phyloP scores from a whole-genome alignment of 92 coral and sea anemone genomes.

The Siderastrea siderea region DNA sequence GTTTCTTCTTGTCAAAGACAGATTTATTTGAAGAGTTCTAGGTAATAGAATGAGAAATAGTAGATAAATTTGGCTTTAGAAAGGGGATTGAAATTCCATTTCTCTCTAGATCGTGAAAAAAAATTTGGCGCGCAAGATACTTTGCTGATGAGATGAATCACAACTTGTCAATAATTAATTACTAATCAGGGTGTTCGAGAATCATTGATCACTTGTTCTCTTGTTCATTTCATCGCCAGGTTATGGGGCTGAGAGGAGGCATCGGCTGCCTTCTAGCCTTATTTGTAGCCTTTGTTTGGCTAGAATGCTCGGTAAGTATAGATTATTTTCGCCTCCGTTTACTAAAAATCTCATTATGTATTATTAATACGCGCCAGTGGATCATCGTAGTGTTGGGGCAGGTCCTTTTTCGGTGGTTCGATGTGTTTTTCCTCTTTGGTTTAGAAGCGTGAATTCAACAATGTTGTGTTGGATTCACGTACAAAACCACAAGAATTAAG shows the following conservation, averaged over 20 bases:
- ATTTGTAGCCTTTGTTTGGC: slow-evolving; percentile 86
- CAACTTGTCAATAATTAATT: slow-evolving; percentile 88
- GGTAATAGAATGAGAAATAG: background rate
- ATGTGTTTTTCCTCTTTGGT: slow-evolving; percentile 21
- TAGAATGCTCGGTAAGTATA: slow-evolving; percentile 89
- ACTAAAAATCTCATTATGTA: slow-evolving; percentile 62
- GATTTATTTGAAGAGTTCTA: background rate
- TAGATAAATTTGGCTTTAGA: background rate
- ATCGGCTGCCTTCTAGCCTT: slow-evolving; percentile 91
- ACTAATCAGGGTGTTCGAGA: slow-evolving; percentile 65
- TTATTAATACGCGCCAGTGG: slow-evolving; percentile 81
- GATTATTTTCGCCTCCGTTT: slow-evolving; percentile 1
- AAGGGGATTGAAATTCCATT: background rate
- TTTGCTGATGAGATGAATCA: slow-evolving; percentile 71
- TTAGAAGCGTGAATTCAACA: slow-evolving; percentile 34
- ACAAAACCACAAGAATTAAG: background rate
- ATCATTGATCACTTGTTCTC: slow-evolving; percentile 49
- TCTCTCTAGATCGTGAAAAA: background rate
- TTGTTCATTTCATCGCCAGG: slow-evolving; percentile 72
- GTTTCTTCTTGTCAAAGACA: background rate
- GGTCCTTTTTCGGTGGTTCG: slow-evolving; percentile 52
- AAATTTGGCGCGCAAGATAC: slow-evolving; percentile 51
- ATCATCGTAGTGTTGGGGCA: slow-evolving; percentile 33
- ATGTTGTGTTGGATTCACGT: background rate
- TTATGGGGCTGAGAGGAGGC: slow-evolving; percentile 97